Evolutionary conservation across 2,113 vertebrate genomes (phyloP), one percentile per base, ranked within the genome.

Genomic region (Cavia porcellus): DNA sequence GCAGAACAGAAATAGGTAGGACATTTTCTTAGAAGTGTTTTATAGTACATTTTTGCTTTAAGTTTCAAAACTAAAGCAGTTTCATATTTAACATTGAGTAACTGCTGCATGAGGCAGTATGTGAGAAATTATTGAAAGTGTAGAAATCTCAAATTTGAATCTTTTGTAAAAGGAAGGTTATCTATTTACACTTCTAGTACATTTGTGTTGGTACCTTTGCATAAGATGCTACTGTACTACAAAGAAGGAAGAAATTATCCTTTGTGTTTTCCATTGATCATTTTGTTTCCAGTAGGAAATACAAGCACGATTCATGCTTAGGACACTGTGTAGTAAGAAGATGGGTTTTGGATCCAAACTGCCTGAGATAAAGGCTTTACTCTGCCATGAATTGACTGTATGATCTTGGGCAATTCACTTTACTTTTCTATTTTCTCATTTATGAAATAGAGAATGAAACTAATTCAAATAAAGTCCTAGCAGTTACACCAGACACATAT

Each of bases 1-100:
- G 98, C 86, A 99, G 99, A 97, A 99, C 98, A 1, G 99, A 99
- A 98, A 99, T 99, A 88, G 99, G 99, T 99, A 98, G 89, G 98
- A 96, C n/a, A 61, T 97, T 96, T 95, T 82, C 50, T 97, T 96
- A 4, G 19, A 91, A 57, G 17, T 86, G 0, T 93, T n/a, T 42
- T 95, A 11, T 95, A 86, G 35, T 88, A 28, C 30, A 28, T 92
- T 25, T 32, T 70, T 96, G 28, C 5, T 77, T 47, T 32, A 32
- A 55, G 7, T 86, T 96, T 93, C 95, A 92, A 95, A 89, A 72
- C 57, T 66, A 42, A 94, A 81, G 19, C 7, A 42, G 20, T 92
- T 90, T 94, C 38, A 62, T 91, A 32, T 11, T 92, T 90, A 83
- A 32, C 25, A 38, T 64, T 50, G 72, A 96, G n/a, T 95, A 87